Conservation (phyloP, 2,888 invertebrate genomes). For the Thyatira batis region DNA sequence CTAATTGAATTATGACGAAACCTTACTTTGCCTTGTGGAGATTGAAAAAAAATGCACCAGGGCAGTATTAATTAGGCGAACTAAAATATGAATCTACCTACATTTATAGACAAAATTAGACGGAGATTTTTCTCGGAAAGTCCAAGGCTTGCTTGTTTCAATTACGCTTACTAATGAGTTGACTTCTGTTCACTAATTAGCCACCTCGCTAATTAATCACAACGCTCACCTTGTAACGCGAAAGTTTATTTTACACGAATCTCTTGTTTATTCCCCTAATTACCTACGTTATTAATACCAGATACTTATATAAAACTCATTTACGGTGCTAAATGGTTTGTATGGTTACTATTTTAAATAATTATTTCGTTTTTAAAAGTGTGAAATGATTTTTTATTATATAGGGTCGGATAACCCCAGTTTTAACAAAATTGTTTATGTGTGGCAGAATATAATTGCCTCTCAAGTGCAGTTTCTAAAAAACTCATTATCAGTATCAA, state of each 20-base stretch:
- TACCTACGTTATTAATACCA: conserved; percentile 36
- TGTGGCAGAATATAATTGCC: too few species aligned
- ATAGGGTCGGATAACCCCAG: too few species aligned
- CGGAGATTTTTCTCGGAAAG: conserved; percentile 64
- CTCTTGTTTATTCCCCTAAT: conserved; percentile 55
- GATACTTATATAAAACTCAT: conserved; percentile 17
- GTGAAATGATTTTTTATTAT: too few species aligned
- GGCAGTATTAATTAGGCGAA: conserved; percentile 2
- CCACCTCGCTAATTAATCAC: conserved; percentile 75
- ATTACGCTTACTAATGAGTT: conserved; percentile 77
- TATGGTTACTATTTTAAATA: not conserved
- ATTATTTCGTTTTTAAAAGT: too few species aligned
- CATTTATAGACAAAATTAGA: conserved; percentile 48
- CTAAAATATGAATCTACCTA: conserved; percentile 4
- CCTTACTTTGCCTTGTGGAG: not conserved
- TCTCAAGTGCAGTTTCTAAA: too few species aligned
- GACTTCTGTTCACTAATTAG: conserved; percentile 76
- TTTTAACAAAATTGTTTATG: too few species aligned
- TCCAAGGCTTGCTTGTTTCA: conserved; percentile 65
- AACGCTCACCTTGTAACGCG: conserved; percentile 60
- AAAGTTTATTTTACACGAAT: conserved; percentile 57
- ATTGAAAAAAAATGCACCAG: not conserved
- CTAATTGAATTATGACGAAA: not conserved
- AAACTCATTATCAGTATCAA: too few species aligned
- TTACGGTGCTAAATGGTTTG: conserved; percentile 16